These are phyloP conservation scores for Apodemia mormo DNA, from an alignment of 2,888 invertebrate species.

Conservation along the genomic window DNA sequence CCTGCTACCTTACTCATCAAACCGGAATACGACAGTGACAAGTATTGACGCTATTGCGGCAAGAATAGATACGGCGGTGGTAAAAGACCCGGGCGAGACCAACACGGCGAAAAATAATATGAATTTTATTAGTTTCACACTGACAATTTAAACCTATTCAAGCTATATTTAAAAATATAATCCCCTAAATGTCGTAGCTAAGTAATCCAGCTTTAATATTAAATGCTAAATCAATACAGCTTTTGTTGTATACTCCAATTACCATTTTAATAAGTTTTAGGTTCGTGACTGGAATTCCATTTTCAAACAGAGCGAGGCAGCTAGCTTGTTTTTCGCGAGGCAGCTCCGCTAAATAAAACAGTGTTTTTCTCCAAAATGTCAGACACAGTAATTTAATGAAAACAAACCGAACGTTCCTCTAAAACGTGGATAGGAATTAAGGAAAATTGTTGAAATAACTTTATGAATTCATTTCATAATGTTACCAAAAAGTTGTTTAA, in stretches of 20 bases:
- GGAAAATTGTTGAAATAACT: neutral
- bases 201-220: neutral
- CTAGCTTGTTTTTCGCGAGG: neutral
- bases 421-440: neutral
- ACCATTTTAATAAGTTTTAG: constrained; percentile 4
- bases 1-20: too few relatives aligned
- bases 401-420: neutral
- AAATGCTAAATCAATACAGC: neutral
- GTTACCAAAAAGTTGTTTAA: neutral
- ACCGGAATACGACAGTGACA: too few relatives aligned
- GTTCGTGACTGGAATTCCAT: neutral
- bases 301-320: neutral
- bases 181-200: neutral
- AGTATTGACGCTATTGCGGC: too few relatives aligned
- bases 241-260: neutral
- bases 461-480: neutral
- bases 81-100: too few relatives aligned
- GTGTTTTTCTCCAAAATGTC: neutral
- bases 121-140: too few relatives aligned
- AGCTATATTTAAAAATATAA: too few relatives aligned
- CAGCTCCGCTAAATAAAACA: neutral
- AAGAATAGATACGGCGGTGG: too few relatives aligned
- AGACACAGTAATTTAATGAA: constrained; percentile 8
- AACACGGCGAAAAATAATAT: too few relatives aligned
- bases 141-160: too few relatives aligned